Conservation (phyloP, 2,888 invertebrate species). For the Drosophila neutralis region DNA sequence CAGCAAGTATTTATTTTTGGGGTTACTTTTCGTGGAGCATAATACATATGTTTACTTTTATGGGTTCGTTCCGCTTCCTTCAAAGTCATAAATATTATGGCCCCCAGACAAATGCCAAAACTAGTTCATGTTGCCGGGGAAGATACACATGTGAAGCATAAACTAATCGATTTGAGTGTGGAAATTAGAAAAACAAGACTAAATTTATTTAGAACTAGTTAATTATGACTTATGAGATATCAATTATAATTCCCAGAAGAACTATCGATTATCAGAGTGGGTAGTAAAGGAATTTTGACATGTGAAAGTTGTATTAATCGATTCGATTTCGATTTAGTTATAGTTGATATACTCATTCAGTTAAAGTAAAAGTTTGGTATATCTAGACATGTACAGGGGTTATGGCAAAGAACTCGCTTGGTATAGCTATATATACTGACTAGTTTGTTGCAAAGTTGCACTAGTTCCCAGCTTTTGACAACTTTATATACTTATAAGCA, state of each 20-base stretch:
- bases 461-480: not conserved
- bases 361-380: not conserved
- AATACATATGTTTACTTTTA: conserved; percentile 29
- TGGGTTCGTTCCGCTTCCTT: not conserved
- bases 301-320: no score
- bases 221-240: not conserved
- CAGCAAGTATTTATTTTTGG: not conserved
- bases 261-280: not conserved
- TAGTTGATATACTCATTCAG: not conserved
- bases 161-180: not conserved
- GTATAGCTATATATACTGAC: not conserved
- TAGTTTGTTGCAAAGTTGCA: not conserved
- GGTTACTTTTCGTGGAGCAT: conserved; percentile 6
- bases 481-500: no score
- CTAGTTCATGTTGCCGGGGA: not conserved
- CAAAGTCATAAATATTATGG: conserved; percentile 10
- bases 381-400: not conserved
- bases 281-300: no score
- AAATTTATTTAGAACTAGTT: not conserved
- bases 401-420: not conserved
- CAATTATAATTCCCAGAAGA: not conserved
- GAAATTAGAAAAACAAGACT: not conserved
- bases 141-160: not conserved
- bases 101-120: not conserved
- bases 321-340: no score